A percentile compares a stretch with the other conserved stretches of the same genome.
Conservation (phyloP, 2,888 invertebrate genomes). For the Danaus chrysippus region DNA sequence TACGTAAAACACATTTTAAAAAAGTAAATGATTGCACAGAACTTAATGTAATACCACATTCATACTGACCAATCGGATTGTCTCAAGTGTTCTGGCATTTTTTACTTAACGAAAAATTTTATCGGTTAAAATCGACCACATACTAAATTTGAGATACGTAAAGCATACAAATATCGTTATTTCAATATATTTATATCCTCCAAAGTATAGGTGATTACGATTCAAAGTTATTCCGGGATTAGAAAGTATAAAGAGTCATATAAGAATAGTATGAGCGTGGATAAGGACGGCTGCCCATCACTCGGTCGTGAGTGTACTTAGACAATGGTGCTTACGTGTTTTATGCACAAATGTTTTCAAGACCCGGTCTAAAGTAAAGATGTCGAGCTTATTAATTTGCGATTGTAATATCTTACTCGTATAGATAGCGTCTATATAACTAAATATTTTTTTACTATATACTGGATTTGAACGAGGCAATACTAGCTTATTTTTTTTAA, state of each 20-base stretch:
- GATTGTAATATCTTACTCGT: no score
- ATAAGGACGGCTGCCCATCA: conserved; percentile 52
- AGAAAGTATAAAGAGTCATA: conserved; percentile 41
- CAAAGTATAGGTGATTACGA: conserved; percentile 33
- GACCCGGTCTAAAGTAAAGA: conserved; percentile 2
- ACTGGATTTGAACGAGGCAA: no score
- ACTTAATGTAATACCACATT: conserved; percentile 4
- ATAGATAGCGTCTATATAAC: no score
- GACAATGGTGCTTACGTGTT: conserved; percentile 71
- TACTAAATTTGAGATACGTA: conserved; percentile 18
- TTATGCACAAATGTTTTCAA: conserved; percentile 50
- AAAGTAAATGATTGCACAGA: conserved; percentile 7
- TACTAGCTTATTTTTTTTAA: no score
- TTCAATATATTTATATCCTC: conserved; percentile 31
- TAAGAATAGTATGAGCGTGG: conserved; percentile 31
- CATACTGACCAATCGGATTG: conserved; percentile 5
- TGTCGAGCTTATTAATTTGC: not conserved
- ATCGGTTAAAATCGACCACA: conserved; percentile 25
- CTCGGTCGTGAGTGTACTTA: conserved; percentile 59
- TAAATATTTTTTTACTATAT: no score
- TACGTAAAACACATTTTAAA: conserved; percentile 2
- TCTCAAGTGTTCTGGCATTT: not conserved
- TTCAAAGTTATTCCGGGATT: conserved; percentile 35
- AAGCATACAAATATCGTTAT: conserved; percentile 30
- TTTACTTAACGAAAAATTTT: conserved; percentile 2